A percentile compares a stretch with the other conserved stretches of the same genome.
Evolutionary conservation across 1,140 invertebrate species (phyloP).

Genomic region (Leptoteleia sp.): DNA sequence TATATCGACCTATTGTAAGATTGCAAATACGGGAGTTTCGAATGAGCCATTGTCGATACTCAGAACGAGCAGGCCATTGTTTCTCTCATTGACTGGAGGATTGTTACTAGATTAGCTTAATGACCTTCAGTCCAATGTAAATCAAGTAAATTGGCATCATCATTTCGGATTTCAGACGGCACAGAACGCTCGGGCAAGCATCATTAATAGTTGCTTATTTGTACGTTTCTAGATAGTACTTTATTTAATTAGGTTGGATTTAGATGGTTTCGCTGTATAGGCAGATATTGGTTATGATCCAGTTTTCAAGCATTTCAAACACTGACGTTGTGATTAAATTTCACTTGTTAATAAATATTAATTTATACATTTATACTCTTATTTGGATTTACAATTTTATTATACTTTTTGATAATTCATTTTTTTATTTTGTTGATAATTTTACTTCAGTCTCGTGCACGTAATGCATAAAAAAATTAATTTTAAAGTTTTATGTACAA

Average conservation of each 20-base stretch:
- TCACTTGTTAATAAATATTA: not conserved
- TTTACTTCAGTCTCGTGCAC: no score
- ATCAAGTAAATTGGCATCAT: constrained; percentile 59
- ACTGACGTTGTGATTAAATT: not conserved
- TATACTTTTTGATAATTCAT: no score
- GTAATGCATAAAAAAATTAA: no score
- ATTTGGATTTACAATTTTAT: no score
- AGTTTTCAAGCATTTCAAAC: constrained; percentile 13
- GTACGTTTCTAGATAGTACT: constrained; percentile 25
- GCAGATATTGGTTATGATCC: constrained; percentile 23
- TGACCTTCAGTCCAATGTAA: constrained; percentile 51
- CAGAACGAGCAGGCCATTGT: constrained; percentile 50
- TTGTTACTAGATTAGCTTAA: constrained; percentile 62
- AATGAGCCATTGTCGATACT: constrained; percentile 57
- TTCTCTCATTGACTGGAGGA: constrained; percentile 60
- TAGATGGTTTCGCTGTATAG: constrained; percentile 13
- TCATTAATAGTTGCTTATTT: constrained; percentile 55
- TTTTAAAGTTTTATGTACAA: no score
- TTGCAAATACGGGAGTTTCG: constrained; percentile 49
- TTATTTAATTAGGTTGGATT: constrained; percentile 45
- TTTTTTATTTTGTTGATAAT: no score
- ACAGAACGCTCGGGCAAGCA: constrained; percentile 27
- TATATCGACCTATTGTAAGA: constrained; percentile 57
- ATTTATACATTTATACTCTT: no score
- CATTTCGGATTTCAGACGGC: constrained; percentile 55